Evolutionary conservation across 2,888 invertebrate genomes (phyloP).

Genomic region (Drosophila robusta): DNA sequence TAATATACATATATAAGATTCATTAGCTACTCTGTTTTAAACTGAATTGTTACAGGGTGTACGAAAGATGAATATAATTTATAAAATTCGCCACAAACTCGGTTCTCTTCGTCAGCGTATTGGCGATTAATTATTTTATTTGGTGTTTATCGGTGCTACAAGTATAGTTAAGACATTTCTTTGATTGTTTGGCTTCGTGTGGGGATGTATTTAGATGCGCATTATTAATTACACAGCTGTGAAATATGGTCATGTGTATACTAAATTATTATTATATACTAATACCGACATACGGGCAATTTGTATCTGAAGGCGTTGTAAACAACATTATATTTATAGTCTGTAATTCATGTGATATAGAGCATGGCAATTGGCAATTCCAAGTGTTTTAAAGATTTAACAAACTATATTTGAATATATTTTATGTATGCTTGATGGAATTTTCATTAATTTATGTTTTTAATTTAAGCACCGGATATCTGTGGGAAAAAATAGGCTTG

Average conservation of each 20-base stretch:
- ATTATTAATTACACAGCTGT: conserved; percentile 43
- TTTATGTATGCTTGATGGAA: background rate
- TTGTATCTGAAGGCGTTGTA: conserved; percentile 44
- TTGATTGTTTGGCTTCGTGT: background rate
- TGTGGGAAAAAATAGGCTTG: conserved; percentile 19
- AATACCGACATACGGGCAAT: conserved; percentile 16
- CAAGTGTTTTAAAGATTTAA: background rate
- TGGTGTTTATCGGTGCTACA: conserved; percentile 25
- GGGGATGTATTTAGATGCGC: conserved; percentile 25
- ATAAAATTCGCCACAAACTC: background rate
- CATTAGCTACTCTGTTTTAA: too few species aligned
- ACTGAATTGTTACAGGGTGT: background rate
- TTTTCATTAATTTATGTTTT: conserved; percentile 16
- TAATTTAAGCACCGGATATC: conserved; percentile 43
- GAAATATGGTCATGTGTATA: conserved; percentile 41
- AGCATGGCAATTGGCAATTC: too few species aligned
- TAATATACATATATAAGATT: too few species aligned
- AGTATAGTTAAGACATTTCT: conserved; percentile 36
- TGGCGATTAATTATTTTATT: conserved; percentile 16
- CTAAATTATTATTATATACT: conserved; percentile 19
- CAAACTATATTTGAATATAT: too few species aligned
- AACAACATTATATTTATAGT: background rate
- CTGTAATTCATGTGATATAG: background rate
- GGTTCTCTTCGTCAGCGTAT: conserved; percentile 8
- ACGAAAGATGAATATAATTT: background rate